Evolutionary conservation across 2,888 invertebrate genomes (phyloP), one percentile per base, ranked within the genome.

Genomic region (Molorchus minor): DNA sequence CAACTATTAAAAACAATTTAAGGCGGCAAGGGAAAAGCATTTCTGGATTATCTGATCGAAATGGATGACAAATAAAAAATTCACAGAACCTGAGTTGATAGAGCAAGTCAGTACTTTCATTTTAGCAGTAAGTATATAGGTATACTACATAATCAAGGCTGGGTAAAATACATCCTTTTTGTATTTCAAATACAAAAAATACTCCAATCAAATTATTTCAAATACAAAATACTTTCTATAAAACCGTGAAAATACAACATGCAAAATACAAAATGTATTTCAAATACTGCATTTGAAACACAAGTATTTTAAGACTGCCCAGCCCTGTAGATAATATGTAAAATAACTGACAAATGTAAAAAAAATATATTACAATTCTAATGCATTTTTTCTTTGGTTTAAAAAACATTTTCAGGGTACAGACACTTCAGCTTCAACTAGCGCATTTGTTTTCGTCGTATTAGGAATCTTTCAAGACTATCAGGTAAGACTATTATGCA

Each of bases 41-140:
- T 65, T 45, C 38, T 65, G 36, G 65, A 65, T 25, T 25, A 25
- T 40, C 44, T 65, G 2, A 47, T 62, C 16, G 25, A 25, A 8
- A 8, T 25, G 25, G 8, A 17, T 56, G 17, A 54, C 61, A 41
- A 62, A 56, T 45, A 33, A 45, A 5, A 40, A 58, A 8, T 62
- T 65, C 15, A 60, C 62, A 0, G 53, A 60, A 25, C 25, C 46
- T 17, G 65, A 65, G 30, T 44, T 65, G 0, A 30, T 8, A 13
- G 64, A 64, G 8, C 86, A 87, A 75, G 80, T 85, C 0, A 73
- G 85, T 36, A 85, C 85, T 0, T 76, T 87, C 49, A 80, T 82
- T 51, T 72, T 85, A 15, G 86, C 86, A 20, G 86, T 85, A n/a
- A 83, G 84, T 0, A n/a, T n/a, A n/a, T n/a, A n/a, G n/a, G n/a